A percentile compares a stretch with the other conserved stretches of the same genome.
Evolutionary conservation across 2,113 vertebrate species (phyloP).

Genomic region (Bos taurus): DNA sequence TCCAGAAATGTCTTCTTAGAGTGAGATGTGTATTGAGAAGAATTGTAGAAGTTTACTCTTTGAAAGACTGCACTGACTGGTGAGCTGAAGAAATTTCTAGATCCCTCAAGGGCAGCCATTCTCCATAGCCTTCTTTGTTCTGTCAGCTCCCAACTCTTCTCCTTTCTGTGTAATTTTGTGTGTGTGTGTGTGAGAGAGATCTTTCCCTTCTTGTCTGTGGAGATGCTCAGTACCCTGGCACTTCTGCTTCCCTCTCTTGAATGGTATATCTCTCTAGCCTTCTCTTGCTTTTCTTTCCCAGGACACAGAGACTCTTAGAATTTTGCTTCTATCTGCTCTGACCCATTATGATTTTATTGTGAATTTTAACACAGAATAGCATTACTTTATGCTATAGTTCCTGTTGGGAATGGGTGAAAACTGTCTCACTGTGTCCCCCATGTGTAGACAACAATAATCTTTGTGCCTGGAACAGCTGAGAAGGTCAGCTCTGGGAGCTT

Average conservation of each 20-base stretch:
- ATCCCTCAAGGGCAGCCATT: neutral
- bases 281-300: neutral
- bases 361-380: neutral
- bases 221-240: neutral
- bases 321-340: neutral
- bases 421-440: neutral
- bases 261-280: neutral
- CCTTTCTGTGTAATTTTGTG: neutral
- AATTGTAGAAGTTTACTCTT: neutral
- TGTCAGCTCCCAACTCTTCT: neutral
- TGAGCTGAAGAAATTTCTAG: neutral
- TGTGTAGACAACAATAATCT: neutral
- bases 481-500: neutral
- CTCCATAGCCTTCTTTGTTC: neutral
- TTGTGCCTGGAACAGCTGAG: neutral
- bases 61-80: neutral
- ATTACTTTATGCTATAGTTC: neutral
- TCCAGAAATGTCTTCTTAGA: neutral
- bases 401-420: neutral
- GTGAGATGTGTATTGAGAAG: neutral
- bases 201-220: neutral
- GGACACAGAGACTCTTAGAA: neutral
- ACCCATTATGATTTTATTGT: neutral
- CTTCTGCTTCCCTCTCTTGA: neutral
- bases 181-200: neutral